These are phyloP conservation scores for Trachelus iudaicus DNA, from an alignment of 2,888 invertebrate genomes.

Conservation along the genomic window DNA sequence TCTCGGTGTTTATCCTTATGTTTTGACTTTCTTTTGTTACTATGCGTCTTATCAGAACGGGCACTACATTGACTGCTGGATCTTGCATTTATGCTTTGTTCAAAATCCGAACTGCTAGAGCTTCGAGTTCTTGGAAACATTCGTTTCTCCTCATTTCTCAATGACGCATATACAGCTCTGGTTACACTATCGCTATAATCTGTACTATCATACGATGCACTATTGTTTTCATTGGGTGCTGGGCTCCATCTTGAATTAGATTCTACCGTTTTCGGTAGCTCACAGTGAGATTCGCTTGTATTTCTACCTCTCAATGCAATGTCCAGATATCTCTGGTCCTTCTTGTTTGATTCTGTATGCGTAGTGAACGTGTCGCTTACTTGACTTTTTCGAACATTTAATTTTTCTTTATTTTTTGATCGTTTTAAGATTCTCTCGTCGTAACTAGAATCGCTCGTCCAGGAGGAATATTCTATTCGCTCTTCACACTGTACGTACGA, in stretches of 20 bases:
- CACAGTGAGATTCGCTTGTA: neutral
- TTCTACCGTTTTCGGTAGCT: neutral
- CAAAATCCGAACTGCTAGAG: neutral
- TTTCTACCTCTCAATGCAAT: neutral
- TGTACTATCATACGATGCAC: neutral
- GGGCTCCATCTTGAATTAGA: too few species aligned
- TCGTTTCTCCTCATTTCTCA: neutral
- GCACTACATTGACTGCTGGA: slow-evolving; percentile 21
- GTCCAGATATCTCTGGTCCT: neutral
- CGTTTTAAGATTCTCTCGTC: neutral
- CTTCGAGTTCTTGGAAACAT: neutral
- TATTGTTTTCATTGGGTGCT: neutral
- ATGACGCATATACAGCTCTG: neutral
- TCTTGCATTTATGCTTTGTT: neutral
- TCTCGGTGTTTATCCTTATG: slow-evolving; percentile 37
- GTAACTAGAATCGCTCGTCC: neutral
- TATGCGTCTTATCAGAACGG: slow-evolving; percentile 15
- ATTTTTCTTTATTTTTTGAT: slow-evolving; percentile 2
- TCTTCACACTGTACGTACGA: neutral
- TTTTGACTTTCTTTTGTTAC: slow-evolving; percentile 34
- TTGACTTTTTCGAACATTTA: neutral
- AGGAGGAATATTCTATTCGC: neutral
- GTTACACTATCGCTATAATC: neutral
- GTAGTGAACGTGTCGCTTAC: neutral
- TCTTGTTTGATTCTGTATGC: neutral